These are phyloP conservation scores for Molanna angustata DNA, from an alignment of 2,888 invertebrate genomes.

Conservation along the genomic window DNA sequence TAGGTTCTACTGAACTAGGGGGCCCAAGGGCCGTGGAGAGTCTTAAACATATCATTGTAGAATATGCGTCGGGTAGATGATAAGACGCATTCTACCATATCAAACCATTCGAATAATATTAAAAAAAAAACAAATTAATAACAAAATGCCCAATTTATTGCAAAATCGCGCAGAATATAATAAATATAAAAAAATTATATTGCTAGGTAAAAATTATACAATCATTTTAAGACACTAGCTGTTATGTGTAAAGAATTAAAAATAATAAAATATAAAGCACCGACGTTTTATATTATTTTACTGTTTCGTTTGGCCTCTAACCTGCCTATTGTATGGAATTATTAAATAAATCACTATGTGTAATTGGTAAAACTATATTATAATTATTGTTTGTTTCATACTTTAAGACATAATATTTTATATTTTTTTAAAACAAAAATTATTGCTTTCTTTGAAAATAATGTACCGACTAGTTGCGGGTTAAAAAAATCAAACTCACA, in stretches of 20 bases:
- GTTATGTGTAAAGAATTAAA: too few species aligned
- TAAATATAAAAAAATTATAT: conserved; percentile 4
- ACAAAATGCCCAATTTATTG: not conserved
- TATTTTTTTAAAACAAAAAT: not conserved
- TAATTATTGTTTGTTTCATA: not conserved
- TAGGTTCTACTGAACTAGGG: conserved; percentile 6
- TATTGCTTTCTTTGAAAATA: not conserved
- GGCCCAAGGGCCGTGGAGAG: conserved; percentile 8
- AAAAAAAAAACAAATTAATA: not conserved
- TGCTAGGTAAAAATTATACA: not conserved
- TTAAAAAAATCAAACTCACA: too few species aligned
- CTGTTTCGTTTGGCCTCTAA: not conserved
- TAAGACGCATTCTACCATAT: conserved; percentile 18
- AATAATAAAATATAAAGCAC: not conserved
- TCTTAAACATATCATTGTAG: conserved; percentile 29
- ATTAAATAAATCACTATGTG: too few species aligned
- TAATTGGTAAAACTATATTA: too few species aligned
- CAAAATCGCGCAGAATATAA: not conserved
- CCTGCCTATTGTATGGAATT: too few species aligned
- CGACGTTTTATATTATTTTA: not conserved
- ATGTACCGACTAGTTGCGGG: too few species aligned
- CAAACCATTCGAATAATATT: conserved; percentile 12
- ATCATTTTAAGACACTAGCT: not conserved
- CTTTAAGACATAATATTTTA: not conserved
- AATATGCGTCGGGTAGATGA: conserved; percentile 14